Evolutionary conservation across 2,888 invertebrate genomes (phyloP).

Genomic region (Thymelicus sylvestris): DNA sequence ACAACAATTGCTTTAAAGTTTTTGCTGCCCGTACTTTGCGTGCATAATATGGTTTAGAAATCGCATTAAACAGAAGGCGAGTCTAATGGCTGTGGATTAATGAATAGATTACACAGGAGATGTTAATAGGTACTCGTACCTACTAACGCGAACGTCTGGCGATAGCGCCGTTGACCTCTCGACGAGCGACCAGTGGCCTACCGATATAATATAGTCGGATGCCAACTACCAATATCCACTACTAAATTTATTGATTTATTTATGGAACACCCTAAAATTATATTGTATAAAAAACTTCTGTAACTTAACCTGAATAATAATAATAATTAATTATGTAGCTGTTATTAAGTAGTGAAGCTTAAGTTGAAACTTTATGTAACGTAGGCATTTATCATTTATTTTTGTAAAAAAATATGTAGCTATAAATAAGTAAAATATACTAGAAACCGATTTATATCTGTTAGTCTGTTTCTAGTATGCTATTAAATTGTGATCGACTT

Average conservation of each 20-base stretch:
- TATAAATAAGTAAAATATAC: no score
- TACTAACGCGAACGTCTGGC: conserved; percentile 17
- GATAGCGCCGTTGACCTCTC: conserved; percentile 73
- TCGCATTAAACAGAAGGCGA: conserved; percentile 2
- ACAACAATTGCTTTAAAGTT: background rate
- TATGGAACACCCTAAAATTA: background rate
- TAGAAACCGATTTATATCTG: no score
- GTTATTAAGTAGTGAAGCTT: no score
- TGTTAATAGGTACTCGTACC: conserved; percentile 12
- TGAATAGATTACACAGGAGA: conserved; percentile 27
- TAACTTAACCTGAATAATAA: no score
- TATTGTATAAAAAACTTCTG: no score
- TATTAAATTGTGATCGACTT: no score
- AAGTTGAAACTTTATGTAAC: no score
- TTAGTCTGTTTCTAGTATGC: no score
- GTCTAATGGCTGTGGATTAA: conserved; percentile 22
- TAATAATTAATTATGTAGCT: no score
- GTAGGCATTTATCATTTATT: no score
- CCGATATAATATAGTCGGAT: conserved; percentile 41
- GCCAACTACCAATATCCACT: conserved; percentile 38
- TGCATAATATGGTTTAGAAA: conserved; percentile 9
- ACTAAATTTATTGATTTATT: conserved; percentile 18
- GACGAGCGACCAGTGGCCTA: conserved; percentile 65
- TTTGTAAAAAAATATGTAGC: no score
- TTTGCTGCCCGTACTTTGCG: conserved; percentile 1